A percentile compares a stretch with the other conserved stretches of the same genome.
phyloP scores from a whole-genome alignment of 2,113 vertebrate genomes.

The Perognathus longimembris region DNA sequence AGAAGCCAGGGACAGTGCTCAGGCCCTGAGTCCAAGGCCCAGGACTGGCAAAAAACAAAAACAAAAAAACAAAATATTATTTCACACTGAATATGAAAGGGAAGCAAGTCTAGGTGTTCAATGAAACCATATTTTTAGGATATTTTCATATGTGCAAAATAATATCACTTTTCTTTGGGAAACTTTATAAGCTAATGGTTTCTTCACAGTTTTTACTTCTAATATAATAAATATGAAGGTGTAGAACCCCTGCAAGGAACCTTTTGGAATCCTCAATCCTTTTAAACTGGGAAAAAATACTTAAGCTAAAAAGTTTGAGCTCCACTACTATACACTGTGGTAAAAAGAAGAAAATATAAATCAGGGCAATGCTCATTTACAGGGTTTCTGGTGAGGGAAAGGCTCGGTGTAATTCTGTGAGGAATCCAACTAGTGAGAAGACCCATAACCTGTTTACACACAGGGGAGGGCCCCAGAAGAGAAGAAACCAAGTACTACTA shows the following conservation, averaged over 20 bases:
- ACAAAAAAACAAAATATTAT: conserved; percentile 1
- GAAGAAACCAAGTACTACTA: not conserved
- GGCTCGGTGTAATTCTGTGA: not conserved
- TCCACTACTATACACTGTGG: not conserved
- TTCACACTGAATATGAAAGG: not conserved
- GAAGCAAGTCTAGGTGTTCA: not conserved
- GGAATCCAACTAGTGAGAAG: not conserved
- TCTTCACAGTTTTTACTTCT: conserved; percentile 26
- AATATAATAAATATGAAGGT: not conserved
- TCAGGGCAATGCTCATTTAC: not conserved
- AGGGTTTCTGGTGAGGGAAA: too few relatives aligned
- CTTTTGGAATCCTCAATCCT: not conserved
- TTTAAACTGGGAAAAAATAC: not conserved
- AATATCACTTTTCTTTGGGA: not conserved
- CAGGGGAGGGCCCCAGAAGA: not conserved
- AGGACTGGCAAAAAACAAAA: too few relatives aligned
- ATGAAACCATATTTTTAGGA: conserved; percentile 9
- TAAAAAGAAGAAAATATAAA: not conserved
- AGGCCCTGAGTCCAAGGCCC: too few relatives aligned
- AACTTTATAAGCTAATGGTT: not conserved
- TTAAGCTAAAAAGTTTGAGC: not conserved
- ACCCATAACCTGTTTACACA: rapidly evolving
- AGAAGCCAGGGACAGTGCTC: too few relatives aligned
- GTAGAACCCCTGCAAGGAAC: not conserved
- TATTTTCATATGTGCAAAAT: not conserved